Conservation (phyloP, 2,888 invertebrate genomes). For the Hyposoter dolosus region DNA sequence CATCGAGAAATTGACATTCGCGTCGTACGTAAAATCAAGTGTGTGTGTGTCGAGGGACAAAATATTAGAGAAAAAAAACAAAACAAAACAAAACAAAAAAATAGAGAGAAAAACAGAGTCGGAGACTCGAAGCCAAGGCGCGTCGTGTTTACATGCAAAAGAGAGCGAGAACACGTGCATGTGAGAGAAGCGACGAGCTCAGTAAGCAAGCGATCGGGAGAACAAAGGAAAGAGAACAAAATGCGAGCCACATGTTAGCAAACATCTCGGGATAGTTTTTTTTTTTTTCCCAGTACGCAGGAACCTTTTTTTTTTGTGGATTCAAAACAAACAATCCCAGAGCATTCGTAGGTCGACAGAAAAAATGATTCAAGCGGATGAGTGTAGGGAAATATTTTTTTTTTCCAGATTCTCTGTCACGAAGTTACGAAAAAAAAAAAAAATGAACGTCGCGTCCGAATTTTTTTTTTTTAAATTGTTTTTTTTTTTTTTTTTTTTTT, state of each 20-base stretch:
- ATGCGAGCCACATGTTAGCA: slow-evolving; percentile 4
- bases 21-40: not conserved
- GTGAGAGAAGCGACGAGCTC: slow-evolving; percentile 24
- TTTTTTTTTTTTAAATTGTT: too few relatives aligned
- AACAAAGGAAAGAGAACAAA: not conserved
- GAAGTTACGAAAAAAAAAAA: too few relatives aligned
- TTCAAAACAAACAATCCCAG: not conserved
- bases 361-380: slow-evolving; percentile 1
- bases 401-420: not conserved
- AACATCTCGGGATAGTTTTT: not conserved
- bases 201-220: slow-evolving; percentile 17
- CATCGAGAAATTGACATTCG: not conserved
- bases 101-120: not conserved
- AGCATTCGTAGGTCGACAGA: slow-evolving; percentile 9
- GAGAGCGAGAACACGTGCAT: slow-evolving; percentile 25
- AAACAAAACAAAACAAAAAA: slow-evolving; percentile 7
- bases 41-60: slow-evolving; percentile 6
- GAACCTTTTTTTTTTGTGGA: not conserved
- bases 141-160: slow-evolving; percentile 42
- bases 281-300: not conserved
- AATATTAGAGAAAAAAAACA: slow-evolving; percentile 14
- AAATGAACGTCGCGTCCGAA: too few relatives aligned
- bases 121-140: slow-evolving; percentile 23
- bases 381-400: not conserved
- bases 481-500: slow-evolving; percentile 1